Base-by-base conservation (phyloP, 64 coral and sea anemone genomes). In the Montipora sp. region DNA sequence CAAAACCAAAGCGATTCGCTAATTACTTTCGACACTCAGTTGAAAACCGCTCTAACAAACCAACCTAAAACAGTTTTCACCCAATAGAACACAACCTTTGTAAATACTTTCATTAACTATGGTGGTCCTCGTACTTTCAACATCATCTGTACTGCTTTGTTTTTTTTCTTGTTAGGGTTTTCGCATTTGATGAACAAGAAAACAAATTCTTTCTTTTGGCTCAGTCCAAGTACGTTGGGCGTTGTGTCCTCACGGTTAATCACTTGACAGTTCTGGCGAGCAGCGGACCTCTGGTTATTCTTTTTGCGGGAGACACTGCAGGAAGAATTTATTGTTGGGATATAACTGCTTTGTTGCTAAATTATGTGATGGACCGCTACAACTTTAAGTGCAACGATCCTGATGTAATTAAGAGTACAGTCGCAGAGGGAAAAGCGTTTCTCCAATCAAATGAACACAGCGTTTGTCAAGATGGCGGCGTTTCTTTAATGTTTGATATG, bases 231-330 rank as follows among this genome's bases (percentile, higher is more conserved):
- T 98, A 91, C 74, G 81, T 93, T 70, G 80, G 85, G 69, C 93
- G 94, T 57, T 98, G 96, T 77, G 94, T 96, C 21, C 82, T 95
- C 13, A 75, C 88, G 11, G 89, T 95, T 15, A 67, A 77, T 36
- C 92, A 88, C 71, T 55, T 98, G 14, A 63, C 83, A 61, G 82
- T 46, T 77, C 53, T 45, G 7, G 5, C 16, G 12, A 48, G 15
- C 11, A 43, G 70, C 9, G 77, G 12, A 36, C 83, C 61, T 22
- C 88, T 90, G 74, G 69, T 98, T 11, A 60, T 98, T 48, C 20
- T 95, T 12, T 95, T 95, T 88, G 94, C 91, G 47, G 94, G 94
- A 8, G 94, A 98, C 67, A 98, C 96, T 22, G 96, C 96, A 50
- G 96, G 96, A 13, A 93, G 61, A 58, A 84, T 98, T 44, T 87